Evolutionary conservation across 2,888 invertebrate genomes (phyloP).

Genomic region (Podotricha telesiphe): DNA sequence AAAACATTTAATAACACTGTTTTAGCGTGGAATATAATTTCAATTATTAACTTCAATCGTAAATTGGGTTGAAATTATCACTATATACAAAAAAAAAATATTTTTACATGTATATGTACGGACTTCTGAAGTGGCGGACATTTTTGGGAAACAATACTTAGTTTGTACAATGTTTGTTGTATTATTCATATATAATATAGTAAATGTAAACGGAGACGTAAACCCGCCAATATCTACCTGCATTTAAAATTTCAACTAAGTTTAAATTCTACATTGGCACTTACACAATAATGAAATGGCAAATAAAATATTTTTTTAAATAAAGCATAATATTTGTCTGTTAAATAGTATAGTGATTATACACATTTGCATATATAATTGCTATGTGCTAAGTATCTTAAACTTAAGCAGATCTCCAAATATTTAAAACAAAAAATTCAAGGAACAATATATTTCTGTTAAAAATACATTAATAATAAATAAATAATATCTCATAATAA

Average conservation of each 20-base stretch:
- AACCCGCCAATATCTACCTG: constrained; percentile 16
- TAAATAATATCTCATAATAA: neutral
- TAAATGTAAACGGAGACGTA: neutral
- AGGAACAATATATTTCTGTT: neutral
- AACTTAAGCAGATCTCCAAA: neutral
- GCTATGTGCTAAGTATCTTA: neutral
- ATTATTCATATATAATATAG: too few species aligned
- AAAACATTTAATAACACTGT: neutral
- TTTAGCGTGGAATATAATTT: neutral
- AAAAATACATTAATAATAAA: neutral
- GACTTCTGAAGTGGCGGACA: neutral
- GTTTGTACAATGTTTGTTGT: too few species aligned
- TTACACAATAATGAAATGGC: neutral
- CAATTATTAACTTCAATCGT: too few species aligned
- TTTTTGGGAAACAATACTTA: neutral
- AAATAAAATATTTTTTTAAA: neutral
- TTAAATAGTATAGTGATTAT: neutral
- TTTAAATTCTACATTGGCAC: constrained; percentile 14
- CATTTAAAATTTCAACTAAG: neutral
- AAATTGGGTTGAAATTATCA: too few species aligned
- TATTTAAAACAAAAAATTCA: neutral
- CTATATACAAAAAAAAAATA: too few species aligned
- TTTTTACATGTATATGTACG: neutral
- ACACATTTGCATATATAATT: neutral
- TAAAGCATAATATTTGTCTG: neutral